Conservation (phyloP, 1,140 invertebrate species). For the Drosophila sechellia region DNA sequence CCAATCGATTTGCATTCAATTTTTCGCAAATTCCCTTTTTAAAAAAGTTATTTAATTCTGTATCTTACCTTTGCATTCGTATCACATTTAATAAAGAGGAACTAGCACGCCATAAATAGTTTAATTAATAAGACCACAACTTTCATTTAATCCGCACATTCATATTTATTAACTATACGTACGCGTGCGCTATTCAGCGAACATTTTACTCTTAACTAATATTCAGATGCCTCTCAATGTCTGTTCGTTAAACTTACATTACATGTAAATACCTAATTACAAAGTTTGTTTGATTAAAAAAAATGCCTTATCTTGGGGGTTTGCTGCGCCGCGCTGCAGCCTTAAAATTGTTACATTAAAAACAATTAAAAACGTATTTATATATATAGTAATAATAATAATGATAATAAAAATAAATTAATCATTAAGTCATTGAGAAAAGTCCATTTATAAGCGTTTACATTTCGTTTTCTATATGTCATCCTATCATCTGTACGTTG, state of each 20-base stretch:
- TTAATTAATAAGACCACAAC: background rate
- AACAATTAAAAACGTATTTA: slow-evolving; percentile 30
- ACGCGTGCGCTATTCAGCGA: slow-evolving; percentile 4
- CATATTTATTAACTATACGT: slow-evolving; percentile 45
- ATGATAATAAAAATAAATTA: slow-evolving; percentile 46
- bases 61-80: too few species aligned
- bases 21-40: too few species aligned
- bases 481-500: slow-evolving; percentile 19
- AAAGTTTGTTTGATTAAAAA: slow-evolving; percentile 47
- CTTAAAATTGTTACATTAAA: slow-evolving; percentile 32
- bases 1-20: too few species aligned
- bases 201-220: background rate
- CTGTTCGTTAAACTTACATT: slow-evolving; percentile 63
- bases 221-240: slow-evolving; percentile 29
- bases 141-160: slow-evolving; percentile 45
- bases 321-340: slow-evolving; percentile 53
- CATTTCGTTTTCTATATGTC: slow-evolving; percentile 69
- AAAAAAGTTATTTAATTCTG: too few species aligned
- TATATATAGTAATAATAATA: slow-evolving; percentile 23
- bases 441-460: slow-evolving; percentile 78
- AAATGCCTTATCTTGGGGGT: slow-evolving; percentile 59
- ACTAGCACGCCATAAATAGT: too few species aligned
- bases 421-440: slow-evolving; percentile 68
- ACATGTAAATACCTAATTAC: slow-evolving; percentile 63
- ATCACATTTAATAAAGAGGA: too few species aligned